phyloP scores from a whole-genome alignment of 2,888 invertebrate species.

The Linnaemya tessellans region DNA sequence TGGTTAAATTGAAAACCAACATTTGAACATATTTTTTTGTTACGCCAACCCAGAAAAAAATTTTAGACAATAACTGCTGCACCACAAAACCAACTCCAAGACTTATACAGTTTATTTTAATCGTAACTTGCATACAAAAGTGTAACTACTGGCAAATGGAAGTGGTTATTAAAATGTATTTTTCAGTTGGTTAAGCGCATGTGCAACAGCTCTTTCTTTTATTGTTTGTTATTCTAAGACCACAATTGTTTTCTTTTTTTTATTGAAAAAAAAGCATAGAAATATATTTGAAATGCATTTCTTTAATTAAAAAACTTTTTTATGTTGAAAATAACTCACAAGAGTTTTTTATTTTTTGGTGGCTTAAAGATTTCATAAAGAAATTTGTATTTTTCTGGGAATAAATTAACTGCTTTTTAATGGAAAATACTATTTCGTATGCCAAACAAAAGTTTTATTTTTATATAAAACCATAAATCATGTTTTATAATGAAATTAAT shows the following conservation, averaged over 20 bases:
- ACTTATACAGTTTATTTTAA: neutral
- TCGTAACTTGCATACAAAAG: slow-evolving; percentile 19
- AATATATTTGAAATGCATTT: slow-evolving; percentile 23
- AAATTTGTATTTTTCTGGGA: neutral
- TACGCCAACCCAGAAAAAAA: slow-evolving; percentile 51
- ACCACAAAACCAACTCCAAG: neutral
- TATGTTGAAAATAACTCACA: neutral
- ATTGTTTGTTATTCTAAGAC: slow-evolving; percentile 29
- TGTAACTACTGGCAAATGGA: slow-evolving; percentile 21
- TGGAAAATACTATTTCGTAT: no score
- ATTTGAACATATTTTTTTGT: slow-evolving; percentile 12
- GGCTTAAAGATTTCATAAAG: neutral
- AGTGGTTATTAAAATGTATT: slow-evolving; percentile 48
- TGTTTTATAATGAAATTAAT: no score
- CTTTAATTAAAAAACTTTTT: slow-evolving; percentile 16
- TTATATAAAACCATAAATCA: no score
- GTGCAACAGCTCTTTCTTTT: slow-evolving; percentile 47
- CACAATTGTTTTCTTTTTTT: slow-evolving; percentile 34
- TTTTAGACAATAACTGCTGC: neutral
- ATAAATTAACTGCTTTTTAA: neutral
- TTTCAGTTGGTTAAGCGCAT: slow-evolving; percentile 59
- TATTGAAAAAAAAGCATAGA: neutral
- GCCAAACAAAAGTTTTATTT: no score
- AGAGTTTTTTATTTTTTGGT: neutral
- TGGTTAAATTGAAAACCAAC: slow-evolving; percentile 39